Evolutionary conservation across 2,113 vertebrate genomes (phyloP).

Genomic region (Solenodon paradoxus): DNA sequence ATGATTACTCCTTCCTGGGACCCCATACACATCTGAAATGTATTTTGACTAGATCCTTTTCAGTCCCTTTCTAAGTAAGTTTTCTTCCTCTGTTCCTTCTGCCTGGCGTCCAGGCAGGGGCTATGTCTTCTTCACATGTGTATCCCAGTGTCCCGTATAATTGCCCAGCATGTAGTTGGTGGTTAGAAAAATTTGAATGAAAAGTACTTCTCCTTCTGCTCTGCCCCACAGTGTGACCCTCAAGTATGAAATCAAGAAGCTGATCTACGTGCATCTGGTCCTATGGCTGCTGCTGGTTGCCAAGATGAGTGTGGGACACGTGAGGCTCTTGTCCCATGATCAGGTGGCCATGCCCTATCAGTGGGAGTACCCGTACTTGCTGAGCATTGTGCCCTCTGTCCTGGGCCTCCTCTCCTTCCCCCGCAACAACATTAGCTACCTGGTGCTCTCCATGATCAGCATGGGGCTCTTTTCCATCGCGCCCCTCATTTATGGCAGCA

Average conservation of each 20-base stretch:
- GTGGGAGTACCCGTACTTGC: slow-evolving; percentile 96
- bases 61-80: not conserved
- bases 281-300: slow-evolving; percentile 92
- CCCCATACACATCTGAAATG: not conserved
- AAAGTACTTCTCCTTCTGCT: slow-evolving; percentile 5
- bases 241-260: slow-evolving; percentile 96
- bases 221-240: slow-evolving; percentile 88
- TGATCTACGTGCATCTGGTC: slow-evolving; percentile 92
- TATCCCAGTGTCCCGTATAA: not conserved
- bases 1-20: not conserved
- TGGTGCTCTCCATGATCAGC: slow-evolving; percentile 98
- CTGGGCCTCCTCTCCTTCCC: slow-evolving; percentile 93
- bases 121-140: not conserved
- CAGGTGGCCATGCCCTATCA: slow-evolving; percentile 94
- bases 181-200: slow-evolving; percentile 47
- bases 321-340: slow-evolving; percentile 92
- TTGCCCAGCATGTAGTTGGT: not conserved
- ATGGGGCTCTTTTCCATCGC: slow-evolving; percentile 93
- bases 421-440: slow-evolving; percentile 97
- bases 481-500: slow-evolving; percentile 94
- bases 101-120: not conserved
- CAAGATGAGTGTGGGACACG: slow-evolving; percentile 91
- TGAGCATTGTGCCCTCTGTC: slow-evolving; percentile 91
- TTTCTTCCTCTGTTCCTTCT: not conserved
- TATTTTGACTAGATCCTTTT: not conserved